These are phyloP conservation scores for Ornithoptera priamus DNA, from an alignment of 2,888 invertebrate genomes.

Conservation along the genomic window DNA sequence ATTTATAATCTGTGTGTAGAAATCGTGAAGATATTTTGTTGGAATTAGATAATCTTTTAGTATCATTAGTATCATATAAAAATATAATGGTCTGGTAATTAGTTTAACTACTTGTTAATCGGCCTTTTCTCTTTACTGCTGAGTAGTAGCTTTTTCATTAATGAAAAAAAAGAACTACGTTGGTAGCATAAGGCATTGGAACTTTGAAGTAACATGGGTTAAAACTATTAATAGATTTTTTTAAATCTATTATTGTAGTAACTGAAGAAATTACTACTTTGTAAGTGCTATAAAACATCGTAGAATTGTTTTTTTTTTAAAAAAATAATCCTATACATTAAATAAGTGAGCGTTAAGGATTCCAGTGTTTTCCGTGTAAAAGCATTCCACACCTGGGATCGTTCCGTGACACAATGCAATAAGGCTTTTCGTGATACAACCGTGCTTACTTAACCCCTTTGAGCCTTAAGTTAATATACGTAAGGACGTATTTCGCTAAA, in stretches of 20 bases:
- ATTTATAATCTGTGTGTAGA: not conserved
- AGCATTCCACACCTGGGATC: constrained; percentile 73
- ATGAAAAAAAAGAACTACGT: too few species aligned
- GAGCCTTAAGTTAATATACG: constrained; percentile 34
- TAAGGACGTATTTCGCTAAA: constrained; percentile 38
- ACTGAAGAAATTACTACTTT: too few species aligned
- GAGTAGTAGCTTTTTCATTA: too few species aligned
- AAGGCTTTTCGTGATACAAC: constrained; percentile 48
- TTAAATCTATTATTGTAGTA: too few species aligned
- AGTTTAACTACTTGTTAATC: too few species aligned
- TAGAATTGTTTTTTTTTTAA: constrained; percentile 1
- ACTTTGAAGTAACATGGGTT: too few species aligned
- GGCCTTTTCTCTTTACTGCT: too few species aligned
- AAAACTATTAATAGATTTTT: too few species aligned
- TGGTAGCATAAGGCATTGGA: too few species aligned
- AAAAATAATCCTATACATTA: constrained; percentile 26
- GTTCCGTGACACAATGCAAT: constrained; percentile 71
- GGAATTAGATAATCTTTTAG: too few species aligned
- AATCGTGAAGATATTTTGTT: not conserved
- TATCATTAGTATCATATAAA: too few species aligned
- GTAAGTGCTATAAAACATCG: constrained; percentile 7
- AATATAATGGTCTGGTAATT: too few species aligned
- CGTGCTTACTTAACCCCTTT: constrained; percentile 36
- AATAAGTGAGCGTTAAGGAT: constrained; percentile 55
- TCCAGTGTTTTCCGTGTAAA: constrained; percentile 65